Evolutionary conservation across 2,113 vertebrate species (phyloP).

Genomic region (Seriola dumerili): DNA sequence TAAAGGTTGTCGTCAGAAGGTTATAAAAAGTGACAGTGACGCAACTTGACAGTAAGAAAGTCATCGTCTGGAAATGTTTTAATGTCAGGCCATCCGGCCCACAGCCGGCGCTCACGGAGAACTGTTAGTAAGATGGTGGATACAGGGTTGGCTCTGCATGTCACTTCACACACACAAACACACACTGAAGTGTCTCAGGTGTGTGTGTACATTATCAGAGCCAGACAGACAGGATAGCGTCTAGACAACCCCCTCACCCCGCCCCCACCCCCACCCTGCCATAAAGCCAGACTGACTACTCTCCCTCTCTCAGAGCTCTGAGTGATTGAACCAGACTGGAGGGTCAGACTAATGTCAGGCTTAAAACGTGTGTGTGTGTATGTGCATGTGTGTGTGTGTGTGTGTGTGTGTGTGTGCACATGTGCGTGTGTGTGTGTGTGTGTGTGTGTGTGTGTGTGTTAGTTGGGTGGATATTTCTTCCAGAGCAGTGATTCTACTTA

Average conservation of each 20-base stretch:
- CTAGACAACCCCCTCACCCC: constrained; percentile 62
- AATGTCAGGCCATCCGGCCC: too few species aligned
- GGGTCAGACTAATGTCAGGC: constrained; percentile 70
- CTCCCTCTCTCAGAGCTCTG: constrained; percentile 34
- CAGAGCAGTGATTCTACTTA: not conserved
- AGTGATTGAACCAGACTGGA: constrained; percentile 69
- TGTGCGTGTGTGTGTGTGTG: constrained; percentile 4
- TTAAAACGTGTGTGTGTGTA: constrained; percentile 42
- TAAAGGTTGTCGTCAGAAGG: too few species aligned
- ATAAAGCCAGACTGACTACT: constrained; percentile 67
- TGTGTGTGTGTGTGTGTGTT: not conserved
- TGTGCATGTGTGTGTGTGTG: constrained; percentile 15
- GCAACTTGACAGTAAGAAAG: too few species aligned
- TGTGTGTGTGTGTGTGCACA: constrained; percentile 23
- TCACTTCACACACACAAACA: constrained; percentile 43
- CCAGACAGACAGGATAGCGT: constrained; percentile 77
- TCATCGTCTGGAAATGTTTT: too few species aligned
- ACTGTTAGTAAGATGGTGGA: not conserved
- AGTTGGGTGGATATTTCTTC: not conserved
- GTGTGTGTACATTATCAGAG: constrained; percentile 72
- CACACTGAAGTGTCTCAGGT: constrained; percentile 58
- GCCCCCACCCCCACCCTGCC: constrained; percentile 32
- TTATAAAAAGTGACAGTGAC: too few species aligned
- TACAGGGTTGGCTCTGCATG: constrained; percentile 9
- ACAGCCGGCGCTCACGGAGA: not conserved